Evolutionary conservation across 2,113 vertebrate genomes (phyloP).

Genomic region (Pelecanus crispus): DNA sequence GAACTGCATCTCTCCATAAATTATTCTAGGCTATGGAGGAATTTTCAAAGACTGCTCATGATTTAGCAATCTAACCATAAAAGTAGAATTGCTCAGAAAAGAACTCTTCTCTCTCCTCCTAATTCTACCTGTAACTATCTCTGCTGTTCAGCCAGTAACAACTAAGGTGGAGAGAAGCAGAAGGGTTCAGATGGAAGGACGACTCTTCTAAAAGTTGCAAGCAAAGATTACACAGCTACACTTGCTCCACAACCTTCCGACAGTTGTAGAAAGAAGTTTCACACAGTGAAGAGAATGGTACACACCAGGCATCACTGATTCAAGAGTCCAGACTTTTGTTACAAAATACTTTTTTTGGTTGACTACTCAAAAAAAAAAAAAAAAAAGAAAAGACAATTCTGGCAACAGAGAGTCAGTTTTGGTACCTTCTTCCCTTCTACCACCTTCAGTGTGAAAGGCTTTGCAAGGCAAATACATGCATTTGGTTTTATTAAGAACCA

Average conservation of each 20-base stretch:
- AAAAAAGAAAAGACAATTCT: background rate
- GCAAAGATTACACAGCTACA: background rate
- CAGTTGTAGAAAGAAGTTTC: background rate
- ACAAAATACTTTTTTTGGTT: background rate
- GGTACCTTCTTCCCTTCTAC: background rate
- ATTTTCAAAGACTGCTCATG: background rate
- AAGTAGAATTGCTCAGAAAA: background rate
- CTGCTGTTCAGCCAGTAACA: background rate
- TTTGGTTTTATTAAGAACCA: background rate
- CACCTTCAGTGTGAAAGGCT: background rate
- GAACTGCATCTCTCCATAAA: background rate
- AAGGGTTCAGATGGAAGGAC: background rate
- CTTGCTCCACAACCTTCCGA: background rate
- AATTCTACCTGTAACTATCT: background rate
- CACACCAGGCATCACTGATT: background rate
- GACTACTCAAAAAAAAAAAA: background rate
- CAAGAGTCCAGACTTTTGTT: background rate
- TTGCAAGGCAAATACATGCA: background rate
- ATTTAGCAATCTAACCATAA: background rate
- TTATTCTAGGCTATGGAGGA: background rate
- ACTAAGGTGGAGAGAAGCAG: background rate
- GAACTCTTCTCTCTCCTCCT: background rate
- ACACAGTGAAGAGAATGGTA: background rate
- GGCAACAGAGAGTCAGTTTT: background rate
- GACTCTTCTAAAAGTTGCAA: background rate